phyloP scores from a whole-genome alignment of 2,888 invertebrate species.

The Arrhopalites spinosus region DNA sequence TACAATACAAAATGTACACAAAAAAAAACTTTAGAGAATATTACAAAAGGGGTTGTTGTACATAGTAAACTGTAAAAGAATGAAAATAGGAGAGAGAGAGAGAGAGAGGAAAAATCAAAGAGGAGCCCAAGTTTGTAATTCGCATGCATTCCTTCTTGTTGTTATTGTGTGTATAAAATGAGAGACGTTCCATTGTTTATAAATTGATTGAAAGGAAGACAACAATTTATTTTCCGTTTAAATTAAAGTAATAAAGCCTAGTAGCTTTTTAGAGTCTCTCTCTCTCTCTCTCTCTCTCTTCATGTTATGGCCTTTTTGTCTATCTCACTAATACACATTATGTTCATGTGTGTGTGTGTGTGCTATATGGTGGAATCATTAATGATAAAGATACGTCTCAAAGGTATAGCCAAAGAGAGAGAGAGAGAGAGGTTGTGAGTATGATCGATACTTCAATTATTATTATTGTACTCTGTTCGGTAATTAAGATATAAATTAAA shows the following conservation, averaged over 20 bases:
- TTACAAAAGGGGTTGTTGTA: no score
- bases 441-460: conserved; percentile 38
- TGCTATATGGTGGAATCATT: neutral
- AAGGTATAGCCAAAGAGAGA: neutral
- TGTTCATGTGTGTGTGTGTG: neutral
- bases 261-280: no score
- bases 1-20: no score
- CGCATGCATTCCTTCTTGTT: neutral
- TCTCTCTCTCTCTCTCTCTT: neutral
- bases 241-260: conserved; percentile 22
- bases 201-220: conserved; percentile 31
- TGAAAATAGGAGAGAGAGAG: no score
- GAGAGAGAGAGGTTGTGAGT: neutral
- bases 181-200: conserved; percentile 8
- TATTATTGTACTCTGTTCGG: conserved; percentile 32
- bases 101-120: no score
- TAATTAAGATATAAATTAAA: conserved; percentile 38
- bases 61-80: neutral
- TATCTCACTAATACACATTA: neutral
- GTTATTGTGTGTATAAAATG: neutral
- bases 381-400: conserved; percentile 8
- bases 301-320: neutral
- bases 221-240: conserved; percentile 24
- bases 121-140: no score
- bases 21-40: neutral